Conservation (phyloP, 2,888 invertebrate genomes). For the Hirtodrosophila histrioides region DNA sequence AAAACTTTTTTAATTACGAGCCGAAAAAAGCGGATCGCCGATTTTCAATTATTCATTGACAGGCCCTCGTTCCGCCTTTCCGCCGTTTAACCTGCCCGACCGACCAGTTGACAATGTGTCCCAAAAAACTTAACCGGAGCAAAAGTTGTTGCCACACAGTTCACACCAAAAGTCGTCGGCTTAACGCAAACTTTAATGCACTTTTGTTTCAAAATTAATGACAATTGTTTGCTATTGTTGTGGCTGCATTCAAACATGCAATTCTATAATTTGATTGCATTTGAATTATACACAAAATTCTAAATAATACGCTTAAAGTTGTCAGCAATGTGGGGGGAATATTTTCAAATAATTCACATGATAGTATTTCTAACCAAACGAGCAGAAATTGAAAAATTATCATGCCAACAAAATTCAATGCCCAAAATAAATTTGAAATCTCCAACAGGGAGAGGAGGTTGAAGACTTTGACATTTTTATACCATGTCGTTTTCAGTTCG, state of each 20-base stretch:
- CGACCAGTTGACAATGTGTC: constrained; percentile 61
- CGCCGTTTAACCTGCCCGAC: constrained; percentile 70
- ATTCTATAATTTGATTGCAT: constrained; percentile 1
- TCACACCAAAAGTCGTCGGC: constrained; percentile 33
- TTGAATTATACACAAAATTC: constrained; percentile 31
- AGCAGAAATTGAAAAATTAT: constrained; percentile 41
- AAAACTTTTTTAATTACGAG: constrained; percentile 75
- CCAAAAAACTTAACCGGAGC: constrained; percentile 1
- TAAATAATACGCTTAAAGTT: constrained; percentile 3
- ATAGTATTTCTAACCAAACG: constrained; percentile 11
- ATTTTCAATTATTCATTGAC: constrained; percentile 75
- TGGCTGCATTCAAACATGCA: neutral
- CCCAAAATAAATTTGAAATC: constrained; percentile 60
- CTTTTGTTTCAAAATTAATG: constrained; percentile 11
- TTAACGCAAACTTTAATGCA: constrained; percentile 37
- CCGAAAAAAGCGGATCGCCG: constrained; percentile 41
- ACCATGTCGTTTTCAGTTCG: constrained; percentile 52
- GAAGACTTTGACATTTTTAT: constrained; percentile 68
- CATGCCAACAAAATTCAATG: constrained; percentile 48
- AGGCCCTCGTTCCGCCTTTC: constrained; percentile 46
- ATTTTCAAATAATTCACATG: constrained; percentile 17
- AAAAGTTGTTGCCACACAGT: constrained; percentile 15
- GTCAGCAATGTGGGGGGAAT: constrained; percentile 6
- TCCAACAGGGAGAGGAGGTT: constrained; percentile 12
- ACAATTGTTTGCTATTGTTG: neutral